phyloP scores from a whole-genome alignment of 2,888 invertebrate species.

The Bugulina stolonifera region DNA sequence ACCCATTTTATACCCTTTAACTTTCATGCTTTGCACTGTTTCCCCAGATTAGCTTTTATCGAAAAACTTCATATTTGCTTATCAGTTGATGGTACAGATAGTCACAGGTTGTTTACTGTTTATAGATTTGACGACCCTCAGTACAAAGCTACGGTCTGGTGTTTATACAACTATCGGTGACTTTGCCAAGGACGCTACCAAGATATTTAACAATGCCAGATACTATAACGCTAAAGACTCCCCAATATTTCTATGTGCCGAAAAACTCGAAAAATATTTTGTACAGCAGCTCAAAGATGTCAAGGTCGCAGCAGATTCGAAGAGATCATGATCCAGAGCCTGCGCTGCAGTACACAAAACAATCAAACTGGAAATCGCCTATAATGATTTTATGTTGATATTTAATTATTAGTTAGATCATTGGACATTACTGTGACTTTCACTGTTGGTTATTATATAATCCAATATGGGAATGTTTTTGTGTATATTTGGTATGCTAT shows the following conservation, averaged over 20 bases:
- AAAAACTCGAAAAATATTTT: conserved; percentile 87
- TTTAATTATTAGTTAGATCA: not conserved
- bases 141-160: conserved; percentile 68
- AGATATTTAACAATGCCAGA: conserved; percentile 97
- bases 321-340: conserved; percentile 9
- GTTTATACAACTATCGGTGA: conserved; percentile 82
- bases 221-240: conserved; percentile 94
- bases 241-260: conserved; percentile 91
- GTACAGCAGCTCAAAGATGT: conserved; percentile 45
- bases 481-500: no score
- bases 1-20: no score
- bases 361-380: not conserved
- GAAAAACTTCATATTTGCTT: no score
- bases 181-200: conserved; percentile 94
- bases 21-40: conserved; percentile 55
- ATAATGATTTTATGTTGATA: not conserved
- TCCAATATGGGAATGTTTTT: no score
- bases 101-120: no score
- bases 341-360: not conserved
- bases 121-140: conserved; percentile 87
- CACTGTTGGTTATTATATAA: no score
- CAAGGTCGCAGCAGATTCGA: conserved; percentile 25
- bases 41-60: no score
- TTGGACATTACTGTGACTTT: no score
- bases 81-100: no score